Evolutionary conservation across 2,797 vertebrate species (phyloP), one percentile per base, ranked within the genome.

Genomic region (Eleutherodactylus coqui): DNA sequence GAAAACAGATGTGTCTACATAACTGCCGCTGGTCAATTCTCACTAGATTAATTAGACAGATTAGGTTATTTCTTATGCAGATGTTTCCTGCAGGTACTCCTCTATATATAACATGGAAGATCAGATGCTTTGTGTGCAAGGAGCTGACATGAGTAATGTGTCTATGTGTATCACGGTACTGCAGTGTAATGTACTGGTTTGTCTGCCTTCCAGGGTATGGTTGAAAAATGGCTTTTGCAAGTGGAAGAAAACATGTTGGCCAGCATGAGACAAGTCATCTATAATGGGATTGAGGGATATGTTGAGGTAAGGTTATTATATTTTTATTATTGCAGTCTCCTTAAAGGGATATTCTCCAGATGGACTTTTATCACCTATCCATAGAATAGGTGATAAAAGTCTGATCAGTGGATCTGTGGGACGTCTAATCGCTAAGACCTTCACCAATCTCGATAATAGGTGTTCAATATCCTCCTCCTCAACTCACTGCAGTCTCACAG

Each of bases 221-320:
- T 99, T 67, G 98, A 98, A 90, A 98, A 97, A 89, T 98, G 97
- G 97, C 94, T 99, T 64, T 91, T 93, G 88, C 95, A 98, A 89
- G 97, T 99, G 85, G 97, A 99, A 90, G 91, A 93, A 36, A 90
- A 94, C 53, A 98, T 98, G 97, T 89, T 98, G 17, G 89, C 85
- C 86, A 98, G 97, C 80, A 90, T 98, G 84, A 93, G 88, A 89
- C 91, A 96, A 34, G 95, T 98, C 72, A 93, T 97, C 86, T 88
- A 93, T 86, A 90, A 94, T 47, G 95, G 96, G 86, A 90, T 97
- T 58, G 90, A 87, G 89, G 94, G 92, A 36, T 98, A 98, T 64
- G 67, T 87, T 3, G 53, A 97, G 96, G 97, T 98, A 93, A 91
- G 51, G 0, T 16, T 55, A 27, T 84, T 19, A 38, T 13, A 29